phyloP scores from a whole-genome alignment of 1,140 invertebrate genomes.

The Cydia fagiglandana region DNA sequence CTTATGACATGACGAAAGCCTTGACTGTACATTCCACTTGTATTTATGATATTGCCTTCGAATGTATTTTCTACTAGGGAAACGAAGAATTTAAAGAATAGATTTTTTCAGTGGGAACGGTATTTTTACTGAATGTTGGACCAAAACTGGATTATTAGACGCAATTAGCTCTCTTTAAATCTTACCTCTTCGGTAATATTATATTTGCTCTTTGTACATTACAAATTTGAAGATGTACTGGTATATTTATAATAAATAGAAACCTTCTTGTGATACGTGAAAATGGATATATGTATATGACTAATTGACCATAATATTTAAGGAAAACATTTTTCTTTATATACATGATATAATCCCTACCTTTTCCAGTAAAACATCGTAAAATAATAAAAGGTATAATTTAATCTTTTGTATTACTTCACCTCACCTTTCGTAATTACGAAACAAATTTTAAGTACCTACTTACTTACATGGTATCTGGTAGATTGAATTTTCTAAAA shows the following conservation, averaged over 20 bases:
- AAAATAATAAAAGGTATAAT: conserved; percentile 18
- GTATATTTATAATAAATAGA: conserved; percentile 41
- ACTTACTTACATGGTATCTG: no score
- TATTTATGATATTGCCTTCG: conserved; percentile 69
- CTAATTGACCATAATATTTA: conserved; percentile 20
- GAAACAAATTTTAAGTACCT: no score
- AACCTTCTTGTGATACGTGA: conserved; percentile 43
- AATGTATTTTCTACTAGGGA: conserved; percentile 57
- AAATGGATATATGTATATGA: conserved; percentile 28
- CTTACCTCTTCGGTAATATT: conserved; percentile 17
- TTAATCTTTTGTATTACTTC: conserved; percentile 2
- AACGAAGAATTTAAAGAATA: conserved; percentile 39
- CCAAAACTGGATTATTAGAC: conserved; percentile 61
- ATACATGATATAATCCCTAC: conserved; percentile 30
- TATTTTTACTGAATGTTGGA: conserved; percentile 60
- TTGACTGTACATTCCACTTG: conserved; percentile 76
- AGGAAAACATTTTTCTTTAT: conserved; percentile 27
- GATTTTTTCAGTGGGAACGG: conserved; percentile 39
- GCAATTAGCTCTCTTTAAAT: conserved; percentile 60
- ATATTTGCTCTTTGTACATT: conserved; percentile 25
- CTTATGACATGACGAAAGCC: conserved; percentile 70
- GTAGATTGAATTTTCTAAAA: no score
- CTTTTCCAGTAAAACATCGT: conserved; percentile 25
- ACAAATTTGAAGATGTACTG: conserved; percentile 25
- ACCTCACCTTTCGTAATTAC: not conserved